phyloP scores from a whole-genome alignment of 2,113 vertebrate genomes.

The Pardalotus punctatus region DNA sequence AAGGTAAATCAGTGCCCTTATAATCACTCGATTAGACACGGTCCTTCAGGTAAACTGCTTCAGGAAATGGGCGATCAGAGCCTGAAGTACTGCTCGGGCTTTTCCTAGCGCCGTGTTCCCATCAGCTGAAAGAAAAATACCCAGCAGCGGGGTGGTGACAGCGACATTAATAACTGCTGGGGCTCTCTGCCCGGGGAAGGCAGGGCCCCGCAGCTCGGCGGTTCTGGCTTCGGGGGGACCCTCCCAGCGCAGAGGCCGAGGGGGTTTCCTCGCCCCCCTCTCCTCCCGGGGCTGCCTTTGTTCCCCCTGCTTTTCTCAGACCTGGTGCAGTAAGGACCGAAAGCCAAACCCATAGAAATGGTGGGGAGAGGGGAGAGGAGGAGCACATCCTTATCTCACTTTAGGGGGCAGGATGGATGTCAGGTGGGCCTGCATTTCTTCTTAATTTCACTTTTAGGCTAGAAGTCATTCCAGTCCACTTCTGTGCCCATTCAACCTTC shows the following conservation, averaged over 20 bases:
- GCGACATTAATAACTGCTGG: neutral
- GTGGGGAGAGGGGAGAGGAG: neutral
- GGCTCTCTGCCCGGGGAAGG: neutral
- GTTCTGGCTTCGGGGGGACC: neutral
- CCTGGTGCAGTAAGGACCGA: neutral
- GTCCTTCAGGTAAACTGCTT: slow-evolving; percentile 68
- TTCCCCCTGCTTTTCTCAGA: neutral
- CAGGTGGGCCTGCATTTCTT: neutral
- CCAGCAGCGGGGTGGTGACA: neutral
- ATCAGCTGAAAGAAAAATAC: neutral
- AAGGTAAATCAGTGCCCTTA: slow-evolving; percentile 65
- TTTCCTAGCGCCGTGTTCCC: neutral
- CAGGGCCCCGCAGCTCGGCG: neutral
- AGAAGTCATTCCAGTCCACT: neutral
- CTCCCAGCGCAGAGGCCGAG: neutral
- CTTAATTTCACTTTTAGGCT: neutral
- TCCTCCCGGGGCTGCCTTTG: neutral
- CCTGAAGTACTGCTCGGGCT: neutral
- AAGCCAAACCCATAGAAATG: neutral
- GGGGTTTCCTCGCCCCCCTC: neutral
- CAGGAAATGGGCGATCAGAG: slow-evolving; percentile 58
- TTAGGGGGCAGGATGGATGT: neutral
- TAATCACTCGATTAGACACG: slow-evolving; percentile 69
- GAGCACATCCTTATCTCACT: accelerated
- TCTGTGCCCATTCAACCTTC: neutral